Evolutionary conservation across 2,797 vertebrate genomes (phyloP).

Genomic region (Anguilla megastoma): DNA sequence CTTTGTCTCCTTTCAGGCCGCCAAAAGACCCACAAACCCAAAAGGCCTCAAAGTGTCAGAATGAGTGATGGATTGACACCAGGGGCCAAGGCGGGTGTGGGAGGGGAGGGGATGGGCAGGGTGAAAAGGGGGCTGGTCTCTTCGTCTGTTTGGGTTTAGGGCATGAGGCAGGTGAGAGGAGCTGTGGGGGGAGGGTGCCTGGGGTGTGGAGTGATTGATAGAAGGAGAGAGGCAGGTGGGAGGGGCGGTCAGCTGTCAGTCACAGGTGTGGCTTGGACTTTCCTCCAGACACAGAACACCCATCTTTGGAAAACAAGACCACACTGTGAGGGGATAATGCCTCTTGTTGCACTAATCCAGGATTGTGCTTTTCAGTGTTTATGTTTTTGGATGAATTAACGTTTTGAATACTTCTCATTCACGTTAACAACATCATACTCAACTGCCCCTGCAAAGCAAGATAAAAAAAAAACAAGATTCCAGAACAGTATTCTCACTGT

Average conservation of each 20-base stretch:
- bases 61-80: constrained; percentile 21
- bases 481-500: background rate
- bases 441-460: background rate
- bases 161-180: constrained; percentile 1
- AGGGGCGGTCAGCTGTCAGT: constrained; percentile 21
- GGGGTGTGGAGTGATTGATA: constrained; percentile 32
- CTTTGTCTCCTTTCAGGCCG: constrained; percentile 55
- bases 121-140: background rate
- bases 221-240: background rate
- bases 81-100: constrained; percentile 18
- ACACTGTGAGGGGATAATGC: background rate
- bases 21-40: constrained; percentile 1
- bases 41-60: constrained; percentile 49
- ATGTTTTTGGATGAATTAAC: too few relatives aligned
- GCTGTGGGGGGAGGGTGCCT: background rate
- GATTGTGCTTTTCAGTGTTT: background rate
- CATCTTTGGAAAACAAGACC: background rate
- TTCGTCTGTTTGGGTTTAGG: constrained; percentile 23
- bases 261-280: background rate
- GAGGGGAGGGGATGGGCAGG: background rate
- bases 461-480: background rate
- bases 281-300: background rate
- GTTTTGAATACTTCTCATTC: background rate
- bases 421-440: background rate
- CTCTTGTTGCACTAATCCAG: background rate